Base-by-base conservation (phyloP, 2,888 invertebrate genomes). In the Plebejus argus region DNA sequence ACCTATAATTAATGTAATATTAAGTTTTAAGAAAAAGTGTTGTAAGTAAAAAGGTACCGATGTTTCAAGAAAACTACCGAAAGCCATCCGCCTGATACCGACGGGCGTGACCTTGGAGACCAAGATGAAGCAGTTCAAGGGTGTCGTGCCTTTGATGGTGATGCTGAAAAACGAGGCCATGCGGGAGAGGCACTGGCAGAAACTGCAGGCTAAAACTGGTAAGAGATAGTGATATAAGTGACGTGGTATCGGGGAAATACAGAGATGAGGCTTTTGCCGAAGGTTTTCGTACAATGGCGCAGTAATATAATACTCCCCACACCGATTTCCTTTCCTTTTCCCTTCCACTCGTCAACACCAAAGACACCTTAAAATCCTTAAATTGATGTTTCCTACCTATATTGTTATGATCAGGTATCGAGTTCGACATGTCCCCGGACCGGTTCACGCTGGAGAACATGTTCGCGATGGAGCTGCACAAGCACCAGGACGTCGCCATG, bases 371-470 rank as follows among this genome's bases (percentile, higher is more conserved):
- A n/a, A n/a, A n/a, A n/a, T n/a, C n/a, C n/a, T n/a, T n/a, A n/a
- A 4, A 15, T 8, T 56, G 56, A 56, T 18, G 56, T 18, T 39
- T 39, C 39, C 39, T 7, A 39, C 28, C 28, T 28, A 35, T 35
- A 35, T 56, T 10, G n/a, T 58, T 6, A n/a, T 20, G n/a, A 58
- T 8, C 83, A 95, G 96, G 95, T 18, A 94, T 96, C 83, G 93
- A 95, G 80, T 98, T 98, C 87, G 98, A 98, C 85, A 98, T 98
- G 97, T 95, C 97, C 2, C 96, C 98, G 3, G 97, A 97, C 28
- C 95, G 97, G n/a, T 98, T 99, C 83, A 98, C 98, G 0, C 91
- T 99, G 79, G 97, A 98, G 79, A 98, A 98, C 86, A 97, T 99
- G 96, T 99, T 99, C 86, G 95, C 97, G 1, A 98, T 99, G 98